Evolutionary conservation across 2,888 invertebrate genomes (phyloP).

Genomic region (Acronicta aceris): DNA sequence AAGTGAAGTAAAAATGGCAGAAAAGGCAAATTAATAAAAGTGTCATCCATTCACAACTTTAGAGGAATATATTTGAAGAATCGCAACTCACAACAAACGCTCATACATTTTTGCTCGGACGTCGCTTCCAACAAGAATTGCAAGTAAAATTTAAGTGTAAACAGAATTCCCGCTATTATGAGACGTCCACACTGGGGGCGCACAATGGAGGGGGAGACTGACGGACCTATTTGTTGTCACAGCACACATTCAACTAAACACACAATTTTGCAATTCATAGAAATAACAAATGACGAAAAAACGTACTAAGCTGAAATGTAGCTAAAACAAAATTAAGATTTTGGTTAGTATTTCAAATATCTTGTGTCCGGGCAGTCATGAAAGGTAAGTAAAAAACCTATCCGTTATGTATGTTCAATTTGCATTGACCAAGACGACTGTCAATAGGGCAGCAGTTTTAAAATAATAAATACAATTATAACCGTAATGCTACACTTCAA

Average conservation of each 20-base stretch:
- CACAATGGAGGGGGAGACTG: conserved; percentile 31
- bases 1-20: too few relatives aligned
- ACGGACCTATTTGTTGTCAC: conserved; percentile 40
- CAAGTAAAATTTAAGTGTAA: conserved; percentile 39
- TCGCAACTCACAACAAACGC: background rate
- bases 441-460: too few relatives aligned
- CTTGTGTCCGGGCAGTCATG: too few relatives aligned
- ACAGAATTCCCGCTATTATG: conserved; percentile 36
- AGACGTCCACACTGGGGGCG: conserved; percentile 25
- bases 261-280: conserved; percentile 37
- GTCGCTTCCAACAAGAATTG: conserved; percentile 13
- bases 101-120: conserved; percentile 11
- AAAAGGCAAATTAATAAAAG: too few relatives aligned
- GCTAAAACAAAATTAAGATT: background rate
- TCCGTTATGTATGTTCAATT: too few relatives aligned
- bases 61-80: too few relatives aligned
- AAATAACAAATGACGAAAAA: conserved; percentile 15
- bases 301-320: conserved; percentile 4
- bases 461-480: too few relatives aligned
- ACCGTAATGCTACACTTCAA: too few relatives aligned
- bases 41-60: too few relatives aligned
- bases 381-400: too few relatives aligned
- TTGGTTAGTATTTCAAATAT: too few relatives aligned
- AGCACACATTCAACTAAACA: conserved; percentile 26
- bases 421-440: too few relatives aligned